Evolutionary conservation across 2,113 vertebrate species (phyloP), one percentile per base, ranked within the genome.

Genomic region (Hippocampus comes): DNA sequence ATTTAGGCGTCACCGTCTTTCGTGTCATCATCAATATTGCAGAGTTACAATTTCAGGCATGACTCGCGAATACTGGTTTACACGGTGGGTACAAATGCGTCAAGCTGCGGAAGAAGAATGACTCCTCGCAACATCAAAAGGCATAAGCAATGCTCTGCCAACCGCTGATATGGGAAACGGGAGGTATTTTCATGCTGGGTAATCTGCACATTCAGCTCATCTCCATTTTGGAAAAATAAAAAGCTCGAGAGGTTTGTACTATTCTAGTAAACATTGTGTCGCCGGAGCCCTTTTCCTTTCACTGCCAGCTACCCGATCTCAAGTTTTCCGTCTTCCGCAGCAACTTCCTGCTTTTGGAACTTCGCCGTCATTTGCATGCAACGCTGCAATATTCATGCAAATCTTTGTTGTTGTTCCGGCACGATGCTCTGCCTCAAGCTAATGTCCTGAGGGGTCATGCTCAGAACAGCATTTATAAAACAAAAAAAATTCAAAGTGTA

Each of bases 321-420:
- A 79, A 77, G 49, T 78, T 81, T 38, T 74, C 57, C 60, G 71
- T 72, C 77, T 67, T 42, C 56, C 64, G 49, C 64, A 77, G 78
- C 65, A 78, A 64, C 67, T 82, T 80, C 65, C 68, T 67, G 48
- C 63, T 81, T 65, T 51, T 76, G 79, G 78, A 80, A 82, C 78
- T 64, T 73, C 21, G 9, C 70, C 72, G 64, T 78, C 41, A 76
- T 82, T 77, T 72, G 57, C 30, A 68, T 76, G 59, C 72, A 78
- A 74, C 49, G 41, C 34, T 61, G 61, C 25, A 73, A 79, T 82
- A 80, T 86, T 71, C 74, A 80, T 87, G 77, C 63, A 57, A 89
- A 81, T 79, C 80, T 82, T 70, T 82, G 68, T 57, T 38, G 72
- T 70, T 78, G 82, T 80, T 82, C 67, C 51, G 65, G 79, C 66